Evolutionary conservation across 2,888 invertebrate species (phyloP).

Genomic region (Plutella xylostella): DNA sequence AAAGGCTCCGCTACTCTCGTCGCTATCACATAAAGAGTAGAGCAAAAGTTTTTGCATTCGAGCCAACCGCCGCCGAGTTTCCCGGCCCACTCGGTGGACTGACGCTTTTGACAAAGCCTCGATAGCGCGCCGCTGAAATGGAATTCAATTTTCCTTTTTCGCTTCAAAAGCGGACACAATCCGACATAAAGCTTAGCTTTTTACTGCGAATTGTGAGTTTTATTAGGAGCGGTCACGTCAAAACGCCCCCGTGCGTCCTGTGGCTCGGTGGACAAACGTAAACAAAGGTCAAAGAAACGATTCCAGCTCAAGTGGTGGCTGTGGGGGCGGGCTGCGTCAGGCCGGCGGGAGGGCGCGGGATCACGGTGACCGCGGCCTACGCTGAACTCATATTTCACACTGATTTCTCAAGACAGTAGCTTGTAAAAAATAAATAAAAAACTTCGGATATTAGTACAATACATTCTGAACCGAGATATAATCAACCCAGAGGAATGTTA

Average conservation of each 20-base stretch:
- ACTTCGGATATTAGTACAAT: not conserved
- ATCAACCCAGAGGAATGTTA: conserved; percentile 31
- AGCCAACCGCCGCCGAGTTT: conserved; percentile 46
- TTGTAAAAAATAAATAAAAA: too few relatives aligned
- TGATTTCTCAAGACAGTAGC: too few relatives aligned
- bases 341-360: too few relatives aligned
- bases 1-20: conserved; percentile 55
- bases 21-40: conserved; percentile 55
- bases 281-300: conserved; percentile 53
- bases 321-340: too few relatives aligned
- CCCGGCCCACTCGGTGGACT: conserved; percentile 49
- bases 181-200: not conserved
- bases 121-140: conserved; percentile 45
- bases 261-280: conserved; percentile 40
- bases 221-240: conserved; percentile 30
- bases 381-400: too few relatives aligned
- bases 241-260: conserved; percentile 34
- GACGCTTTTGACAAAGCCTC: conserved; percentile 63
- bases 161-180: conserved; percentile 34
- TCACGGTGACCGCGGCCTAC: too few relatives aligned
- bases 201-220: not conserved
- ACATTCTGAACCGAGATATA: conserved; percentile 17
- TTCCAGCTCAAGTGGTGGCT: conserved; percentile 28
- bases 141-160: conserved; percentile 57
- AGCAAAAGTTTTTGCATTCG: conserved; percentile 65